These are phyloP conservation scores for Xiphias gladius DNA, from an alignment of 2,113 vertebrate species.

Conservation along the genomic window DNA sequence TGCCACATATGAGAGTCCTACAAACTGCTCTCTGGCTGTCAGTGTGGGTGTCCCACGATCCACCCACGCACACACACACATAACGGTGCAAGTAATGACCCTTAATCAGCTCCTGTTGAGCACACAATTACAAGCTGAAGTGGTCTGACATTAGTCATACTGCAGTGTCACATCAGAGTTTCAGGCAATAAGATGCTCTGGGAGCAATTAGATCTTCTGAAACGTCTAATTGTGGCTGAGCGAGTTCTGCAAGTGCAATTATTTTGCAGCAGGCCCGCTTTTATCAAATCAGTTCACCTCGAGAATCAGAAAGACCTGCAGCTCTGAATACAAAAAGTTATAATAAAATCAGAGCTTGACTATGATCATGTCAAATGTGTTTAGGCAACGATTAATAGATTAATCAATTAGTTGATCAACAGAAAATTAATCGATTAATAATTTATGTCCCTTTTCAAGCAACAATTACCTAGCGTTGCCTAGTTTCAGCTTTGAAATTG, in stretches of 20 bases:
- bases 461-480: too few relatives aligned
- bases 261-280: neutral
- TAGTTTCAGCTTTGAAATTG: too few relatives aligned
- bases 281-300: neutral
- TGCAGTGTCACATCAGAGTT: conserved; percentile 14
- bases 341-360: neutral
- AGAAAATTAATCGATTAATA: neutral
- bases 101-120: conserved; percentile 70
- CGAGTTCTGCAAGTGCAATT: conserved; percentile 10
- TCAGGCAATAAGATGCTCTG: conserved; percentile 35
- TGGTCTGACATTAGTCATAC: conserved; percentile 64
- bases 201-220: conserved; percentile 37
- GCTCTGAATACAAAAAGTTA: neutral
- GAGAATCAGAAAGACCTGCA: conserved; percentile 12
- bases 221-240: conserved; percentile 5
- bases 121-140: conserved; percentile 60
- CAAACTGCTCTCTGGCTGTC: conserved; percentile 33
- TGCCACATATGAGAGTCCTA: conserved; percentile 39
- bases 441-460: neutral
- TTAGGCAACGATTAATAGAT: neutral
- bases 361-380: too few relatives aligned
- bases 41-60: conserved; percentile 19
- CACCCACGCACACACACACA: conserved; percentile 20
- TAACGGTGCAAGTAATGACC: conserved; percentile 56
- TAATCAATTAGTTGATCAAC: neutral